Conservation (phyloP, 2,888 invertebrate species). For the Pantelozetes paolii region DNA sequence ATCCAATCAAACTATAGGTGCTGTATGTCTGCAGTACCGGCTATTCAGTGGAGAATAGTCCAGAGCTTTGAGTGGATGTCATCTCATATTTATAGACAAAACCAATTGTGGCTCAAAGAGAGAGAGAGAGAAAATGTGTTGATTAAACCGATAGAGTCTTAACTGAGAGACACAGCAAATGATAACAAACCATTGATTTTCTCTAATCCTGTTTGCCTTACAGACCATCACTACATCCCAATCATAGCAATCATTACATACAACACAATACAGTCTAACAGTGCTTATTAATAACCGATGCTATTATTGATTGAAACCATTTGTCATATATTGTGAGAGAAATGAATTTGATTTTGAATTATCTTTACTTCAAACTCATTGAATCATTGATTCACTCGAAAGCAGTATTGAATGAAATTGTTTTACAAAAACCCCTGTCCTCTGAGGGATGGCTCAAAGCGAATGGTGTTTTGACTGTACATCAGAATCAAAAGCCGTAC, state of each 20-base stretch:
- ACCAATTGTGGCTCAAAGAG: slow-evolving; percentile 13
- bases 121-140: background rate
- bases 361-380: background rate
- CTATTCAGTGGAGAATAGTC: background rate
- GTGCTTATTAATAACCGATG: too few species aligned
- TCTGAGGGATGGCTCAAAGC: too few species aligned
- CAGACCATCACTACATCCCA: background rate
- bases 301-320: too few species aligned
- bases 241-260: slow-evolving; percentile 10
- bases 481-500: background rate
- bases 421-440: too few species aligned
- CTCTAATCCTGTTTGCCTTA: slow-evolving; percentile 27
- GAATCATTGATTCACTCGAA: too few species aligned
- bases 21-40: background rate
- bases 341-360: background rate
- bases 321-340: too few species aligned
- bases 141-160: slow-evolving; percentile 23
- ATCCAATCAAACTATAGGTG: slow-evolving; percentile 2
- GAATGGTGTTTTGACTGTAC: slow-evolving; percentile 18
- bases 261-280: slow-evolving; percentile 6
- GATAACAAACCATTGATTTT: slow-evolving; percentile 28
- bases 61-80: slow-evolving; percentile 1
- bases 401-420: too few species aligned
- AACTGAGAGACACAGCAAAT: background rate
- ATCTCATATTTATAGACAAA: slow-evolving; percentile 29